phyloP scores from a whole-genome alignment of 2,113 vertebrate species.

The Atherinomorus stipes region DNA sequence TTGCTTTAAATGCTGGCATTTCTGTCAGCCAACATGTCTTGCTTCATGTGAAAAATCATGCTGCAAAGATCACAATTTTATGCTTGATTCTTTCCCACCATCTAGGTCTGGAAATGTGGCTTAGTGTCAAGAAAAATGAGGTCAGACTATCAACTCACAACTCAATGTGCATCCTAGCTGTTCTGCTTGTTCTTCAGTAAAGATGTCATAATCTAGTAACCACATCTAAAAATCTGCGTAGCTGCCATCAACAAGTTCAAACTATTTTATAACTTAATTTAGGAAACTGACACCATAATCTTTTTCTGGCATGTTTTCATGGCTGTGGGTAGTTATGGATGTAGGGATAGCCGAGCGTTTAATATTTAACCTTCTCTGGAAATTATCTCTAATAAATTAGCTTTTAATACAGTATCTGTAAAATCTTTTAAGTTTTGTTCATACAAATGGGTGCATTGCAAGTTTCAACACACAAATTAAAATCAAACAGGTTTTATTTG shows the following conservation, averaged over 20 bases:
- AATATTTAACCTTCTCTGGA: too few relatives aligned
- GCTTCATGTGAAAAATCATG: neutral
- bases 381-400: too few relatives aligned
- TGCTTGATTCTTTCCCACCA: neutral
- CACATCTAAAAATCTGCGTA: too few relatives aligned
- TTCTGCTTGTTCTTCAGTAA: too few relatives aligned
- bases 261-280: too few relatives aligned
- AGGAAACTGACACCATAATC: too few relatives aligned
- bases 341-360: too few relatives aligned
- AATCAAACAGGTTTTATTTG: slow-evolving; percentile 41
- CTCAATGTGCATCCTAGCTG: neutral
- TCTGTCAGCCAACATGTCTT: neutral
- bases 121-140: neutral
- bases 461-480: slow-evolving; percentile 3
- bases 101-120: neutral
- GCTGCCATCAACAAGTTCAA: too few relatives aligned
- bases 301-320: too few relatives aligned
- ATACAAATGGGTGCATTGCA: neutral
- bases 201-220: too few relatives aligned
- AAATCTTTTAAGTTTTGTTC: neutral
- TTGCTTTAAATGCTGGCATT: neutral
- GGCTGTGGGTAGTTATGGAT: too few relatives aligned
- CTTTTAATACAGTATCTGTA: neutral
- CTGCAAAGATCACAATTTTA: neutral
- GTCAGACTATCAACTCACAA: neutral